Evolutionary conservation across 1,140 invertebrate species (phyloP).

Genomic region (Sminthurinus signatus): DNA sequence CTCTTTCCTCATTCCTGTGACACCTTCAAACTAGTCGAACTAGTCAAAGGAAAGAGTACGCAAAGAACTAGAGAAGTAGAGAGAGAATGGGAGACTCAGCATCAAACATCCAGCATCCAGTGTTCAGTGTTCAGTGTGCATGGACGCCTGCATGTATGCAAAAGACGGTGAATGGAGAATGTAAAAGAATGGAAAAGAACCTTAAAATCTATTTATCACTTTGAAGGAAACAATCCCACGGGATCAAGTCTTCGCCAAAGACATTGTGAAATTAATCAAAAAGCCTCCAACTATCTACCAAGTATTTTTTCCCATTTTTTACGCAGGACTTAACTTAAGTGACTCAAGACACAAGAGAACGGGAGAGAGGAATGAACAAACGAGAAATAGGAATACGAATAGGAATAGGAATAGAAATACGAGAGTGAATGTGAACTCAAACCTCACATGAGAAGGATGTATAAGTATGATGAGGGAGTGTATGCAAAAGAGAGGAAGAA

Average conservation of each 20-base stretch:
- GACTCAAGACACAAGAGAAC: neutral
- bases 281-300: conserved; percentile 23
- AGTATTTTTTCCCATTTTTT: conserved; percentile 16
- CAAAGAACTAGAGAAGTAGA: neutral
- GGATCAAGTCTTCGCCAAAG: conserved; percentile 33
- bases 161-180: neutral
- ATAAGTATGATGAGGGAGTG: too few relatives aligned
- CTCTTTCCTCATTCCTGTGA: conserved; percentile 3
- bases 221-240: conserved; percentile 32
- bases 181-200: conserved; percentile 22
- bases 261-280: conserved; percentile 37
- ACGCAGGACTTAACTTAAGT: conserved; percentile 11
- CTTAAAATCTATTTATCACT: conserved; percentile 39
- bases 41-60: neutral
- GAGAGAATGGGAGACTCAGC: neutral
- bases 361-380: too few relatives aligned
- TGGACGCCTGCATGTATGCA: neutral
- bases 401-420: too few relatives aligned
- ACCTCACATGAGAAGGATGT: too few relatives aligned
- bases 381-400: too few relatives aligned
- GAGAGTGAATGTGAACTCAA: too few relatives aligned
- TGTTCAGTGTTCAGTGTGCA: neutral
- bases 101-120: neutral
- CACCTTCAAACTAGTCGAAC: conserved; percentile 1
- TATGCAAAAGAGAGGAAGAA: too few relatives aligned